Conservation (phyloP, 2,888 invertebrate species). For the Deroplatys truncata region DNA sequence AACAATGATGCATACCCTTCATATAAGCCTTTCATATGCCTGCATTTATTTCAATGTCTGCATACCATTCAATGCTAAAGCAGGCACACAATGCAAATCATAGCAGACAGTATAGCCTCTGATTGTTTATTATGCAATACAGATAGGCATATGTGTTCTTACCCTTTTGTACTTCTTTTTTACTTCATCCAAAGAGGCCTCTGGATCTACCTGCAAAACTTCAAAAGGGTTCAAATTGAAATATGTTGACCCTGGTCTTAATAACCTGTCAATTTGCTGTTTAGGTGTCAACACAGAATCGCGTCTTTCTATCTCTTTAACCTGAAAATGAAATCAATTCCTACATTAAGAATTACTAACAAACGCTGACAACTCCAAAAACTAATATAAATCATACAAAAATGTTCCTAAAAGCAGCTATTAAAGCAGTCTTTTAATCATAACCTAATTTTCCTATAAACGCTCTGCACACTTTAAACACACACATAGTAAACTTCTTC, state of each 20-base stretch:
- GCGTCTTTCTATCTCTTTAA: conserved; percentile 96
- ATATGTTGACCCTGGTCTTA: conserved; percentile 96
- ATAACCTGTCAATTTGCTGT: conserved; percentile 94
- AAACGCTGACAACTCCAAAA: not conserved
- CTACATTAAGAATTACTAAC: not conserved
- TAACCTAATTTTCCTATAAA: not conserved
- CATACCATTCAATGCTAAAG: not conserved
- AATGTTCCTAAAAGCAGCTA: not conserved
- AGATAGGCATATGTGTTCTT: conserved; percentile 23
- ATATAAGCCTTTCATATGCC: no score
- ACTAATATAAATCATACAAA: not conserved
- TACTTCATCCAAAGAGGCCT: conserved; percentile 82
- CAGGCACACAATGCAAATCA: not conserved
- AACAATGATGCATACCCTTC: no score
- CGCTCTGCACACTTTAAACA: not conserved
- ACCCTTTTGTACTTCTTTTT: conserved; percentile 93
- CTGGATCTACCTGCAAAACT: conserved; percentile 88
- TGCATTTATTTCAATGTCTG: not conserved
- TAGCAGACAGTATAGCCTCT: no score
- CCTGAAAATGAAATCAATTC: conserved; percentile 55
- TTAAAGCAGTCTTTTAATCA: not conserved
- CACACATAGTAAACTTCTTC: not conserved
- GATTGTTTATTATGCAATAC: no score
- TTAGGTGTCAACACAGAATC: conserved; percentile 95
- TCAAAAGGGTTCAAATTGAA: conserved; percentile 97